Conservation (phyloP, 2,888 invertebrate genomes). For the Cynaeus angustus region DNA sequence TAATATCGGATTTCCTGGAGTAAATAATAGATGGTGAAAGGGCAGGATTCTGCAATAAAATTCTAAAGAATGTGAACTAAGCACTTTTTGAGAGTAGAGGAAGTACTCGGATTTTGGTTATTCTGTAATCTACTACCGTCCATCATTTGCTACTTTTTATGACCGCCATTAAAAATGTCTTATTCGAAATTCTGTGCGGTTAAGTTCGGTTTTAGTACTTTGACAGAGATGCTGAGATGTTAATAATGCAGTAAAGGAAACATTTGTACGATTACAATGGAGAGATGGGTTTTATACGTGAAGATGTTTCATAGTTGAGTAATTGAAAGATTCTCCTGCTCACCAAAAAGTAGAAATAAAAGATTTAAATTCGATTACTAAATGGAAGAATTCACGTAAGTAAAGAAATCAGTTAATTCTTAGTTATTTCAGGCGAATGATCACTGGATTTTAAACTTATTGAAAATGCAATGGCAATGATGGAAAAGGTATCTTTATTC, state of each 20-base stretch:
- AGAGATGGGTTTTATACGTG: too few relatives aligned
- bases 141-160: conserved; percentile 1
- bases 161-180: conserved; percentile 16
- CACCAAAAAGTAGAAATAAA: too few relatives aligned
- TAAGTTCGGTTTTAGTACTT: conserved; percentile 5
- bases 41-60: conserved; percentile 9
- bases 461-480: too few relatives aligned
- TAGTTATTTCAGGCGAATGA: too few relatives aligned
- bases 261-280: too few relatives aligned
- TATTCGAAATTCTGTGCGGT: conserved; percentile 1
- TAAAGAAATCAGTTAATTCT: too few relatives aligned
- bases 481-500: too few relatives aligned
- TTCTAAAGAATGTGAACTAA: conserved; percentile 3
- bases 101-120: conserved; percentile 9
- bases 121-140: conserved; percentile 18
- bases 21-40: conserved; percentile 21
- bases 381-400: too few relatives aligned
- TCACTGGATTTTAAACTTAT: too few relatives aligned
- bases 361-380: too few relatives aligned
- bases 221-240: background rate
- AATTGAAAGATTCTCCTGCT: too few relatives aligned
- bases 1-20: conserved; percentile 11
- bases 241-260: conserved; percentile 2
- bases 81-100: background rate
- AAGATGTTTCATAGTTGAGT: too few relatives aligned